Conservation (phyloP, 2,113 vertebrate species). For the Callopanchax toddi region DNA sequence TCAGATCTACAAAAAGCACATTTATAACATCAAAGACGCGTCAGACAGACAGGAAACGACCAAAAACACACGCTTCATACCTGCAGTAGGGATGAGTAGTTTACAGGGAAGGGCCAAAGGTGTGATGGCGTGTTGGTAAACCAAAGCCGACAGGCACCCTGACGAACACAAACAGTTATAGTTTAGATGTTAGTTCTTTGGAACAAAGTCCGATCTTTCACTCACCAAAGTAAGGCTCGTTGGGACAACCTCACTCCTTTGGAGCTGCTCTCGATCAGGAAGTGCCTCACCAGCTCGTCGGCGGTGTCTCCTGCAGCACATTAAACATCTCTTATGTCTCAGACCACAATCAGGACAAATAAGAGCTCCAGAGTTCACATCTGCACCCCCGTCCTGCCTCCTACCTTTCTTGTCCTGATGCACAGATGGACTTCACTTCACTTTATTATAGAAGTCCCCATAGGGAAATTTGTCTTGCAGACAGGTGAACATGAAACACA, state of each 20-base stretch:
- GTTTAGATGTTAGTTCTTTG: too few relatives aligned
- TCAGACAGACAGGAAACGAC: not conserved
- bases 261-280: conserved; percentile 96
- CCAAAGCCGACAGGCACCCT: conserved; percentile 96
- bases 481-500: too few relatives aligned
- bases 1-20: conserved; percentile 83
- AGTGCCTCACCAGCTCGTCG: conserved; percentile 95
- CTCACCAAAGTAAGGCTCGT: conserved; percentile 97
- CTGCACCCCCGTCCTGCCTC: not conserved
- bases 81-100: conserved; percentile 93
- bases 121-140: conserved; percentile 98
- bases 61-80: conserved; percentile 63
- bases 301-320: conserved; percentile 84
- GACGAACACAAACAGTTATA: conserved; percentile 13
- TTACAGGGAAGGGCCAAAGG: conserved; percentile 96
- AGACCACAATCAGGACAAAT: not conserved
- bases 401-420: conserved; percentile 96
- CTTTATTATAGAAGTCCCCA: too few relatives aligned
- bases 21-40: not conserved
- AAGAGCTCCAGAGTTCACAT: not conserved
- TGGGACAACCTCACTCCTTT: conserved; percentile 97
- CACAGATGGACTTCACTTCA: conserved; percentile 90
- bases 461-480: too few relatives aligned
- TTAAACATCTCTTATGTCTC: not conserved
- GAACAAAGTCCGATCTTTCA: too few relatives aligned